Base-by-base conservation (phyloP, 2,888 invertebrate species). In the Agapostemon virescens region DNA sequence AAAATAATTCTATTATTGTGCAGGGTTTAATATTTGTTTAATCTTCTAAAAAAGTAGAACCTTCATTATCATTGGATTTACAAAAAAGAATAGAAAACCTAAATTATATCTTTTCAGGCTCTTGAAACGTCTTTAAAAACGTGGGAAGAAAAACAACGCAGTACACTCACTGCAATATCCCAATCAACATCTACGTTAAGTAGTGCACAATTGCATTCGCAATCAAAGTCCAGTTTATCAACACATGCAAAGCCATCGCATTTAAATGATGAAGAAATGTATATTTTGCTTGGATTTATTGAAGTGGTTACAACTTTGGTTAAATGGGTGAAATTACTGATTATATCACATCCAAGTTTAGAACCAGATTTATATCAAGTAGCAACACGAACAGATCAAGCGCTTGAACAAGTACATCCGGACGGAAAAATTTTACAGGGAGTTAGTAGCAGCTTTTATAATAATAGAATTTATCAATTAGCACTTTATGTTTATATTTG, bases 91-190 rank as follows among this genome's bases (percentile, higher is more conserved):
- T n/a, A n/a, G n/a, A n/a, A 63, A n/a, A 1, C 11, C 7, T 66
- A n/a, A 64, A 40, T 26, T 36, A 20, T 30, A 38, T 61, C 9
- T 42, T 49, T 89, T 15, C 85, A 95, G 95, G 96, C 96, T 9
- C 94, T 99, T 85, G 98, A 99, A 93, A 97, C 97, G 74, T 98
- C 98, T 15, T 93, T 99, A 77, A 96, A 96, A 92, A 94, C 96
- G 0, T 97, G 97, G 97, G 96, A 97, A 89, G 97, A 97, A 89
- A 97, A 97, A 90, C 97, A 97, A 90, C 94, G 95, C 87, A 93
- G 93, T 78, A 90, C 93, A 79, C 91, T 93, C 52, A 86, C 91
- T 90, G 84, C 92, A 88, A 82, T 93, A 91, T 90, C 91, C 5
- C 91, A 90, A 63, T 90, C 91, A 0, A 81, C 89, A 17, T 91